A percentile compares a stretch with the other conserved stretches of the same genome.
These are phyloP conservation scores for Cariama cristata DNA, from an alignment of 2,113 vertebrate genomes.

Conservation along the genomic window DNA sequence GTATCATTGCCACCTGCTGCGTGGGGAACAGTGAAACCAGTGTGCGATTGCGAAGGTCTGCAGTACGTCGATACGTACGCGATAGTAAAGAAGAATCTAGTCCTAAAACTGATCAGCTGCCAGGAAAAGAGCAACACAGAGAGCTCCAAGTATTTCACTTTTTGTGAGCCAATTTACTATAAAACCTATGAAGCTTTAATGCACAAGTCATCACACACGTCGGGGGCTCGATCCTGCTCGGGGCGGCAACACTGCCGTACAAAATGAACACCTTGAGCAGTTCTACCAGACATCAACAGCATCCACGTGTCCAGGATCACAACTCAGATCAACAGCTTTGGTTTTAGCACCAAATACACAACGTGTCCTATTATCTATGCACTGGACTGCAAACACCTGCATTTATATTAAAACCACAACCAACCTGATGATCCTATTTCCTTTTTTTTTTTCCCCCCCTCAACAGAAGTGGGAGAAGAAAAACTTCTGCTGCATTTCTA, in stretches of 20 bases:
- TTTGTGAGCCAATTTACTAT: rapidly evolving
- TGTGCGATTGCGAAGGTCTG: rapidly evolving
- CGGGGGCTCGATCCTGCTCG: rapidly evolving
- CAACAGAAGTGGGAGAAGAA: rapidly evolving
- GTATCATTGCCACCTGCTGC: background rate
- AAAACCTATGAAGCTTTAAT: rapidly evolving
- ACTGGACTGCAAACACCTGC: background rate
- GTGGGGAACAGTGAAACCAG: background rate
- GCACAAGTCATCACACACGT: rapidly evolving
- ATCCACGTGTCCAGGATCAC: background rate
- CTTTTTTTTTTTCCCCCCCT: rapidly evolving
- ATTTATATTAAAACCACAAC: background rate
- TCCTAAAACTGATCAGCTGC: background rate
- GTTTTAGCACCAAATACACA: background rate
- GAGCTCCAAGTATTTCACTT: background rate
- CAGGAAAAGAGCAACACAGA: background rate
- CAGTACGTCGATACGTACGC: rapidly evolving
- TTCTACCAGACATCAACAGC: background rate
- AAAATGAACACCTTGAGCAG: rapidly evolving
- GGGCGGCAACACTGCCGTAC: rapidly evolving
- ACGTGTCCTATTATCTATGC: rapidly evolving
- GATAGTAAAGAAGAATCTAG: background rate
- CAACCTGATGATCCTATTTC: rapidly evolving
- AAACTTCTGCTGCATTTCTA: background rate
- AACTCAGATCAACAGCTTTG: rapidly evolving